Evolutionary conservation across 2,797 vertebrate genomes (phyloP), one percentile per base, ranked within the genome.

Genomic region (Chloroceryle inda): DNA sequence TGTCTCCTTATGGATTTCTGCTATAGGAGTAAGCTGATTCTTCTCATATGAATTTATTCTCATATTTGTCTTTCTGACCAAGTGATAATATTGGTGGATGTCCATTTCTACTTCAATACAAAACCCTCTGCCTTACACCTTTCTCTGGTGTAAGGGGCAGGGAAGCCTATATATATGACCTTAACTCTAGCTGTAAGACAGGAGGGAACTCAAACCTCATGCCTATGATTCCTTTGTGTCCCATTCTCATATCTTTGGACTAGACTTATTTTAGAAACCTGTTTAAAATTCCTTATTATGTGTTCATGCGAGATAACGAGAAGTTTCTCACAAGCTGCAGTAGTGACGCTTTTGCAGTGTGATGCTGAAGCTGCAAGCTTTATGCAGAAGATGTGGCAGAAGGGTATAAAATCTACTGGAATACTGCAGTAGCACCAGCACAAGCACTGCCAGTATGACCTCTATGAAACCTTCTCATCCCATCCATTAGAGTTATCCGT

Each of bases 331-430:
- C 4, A 71, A 37, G 16, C 52, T 85, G n/a, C 27, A 64, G 33
- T 27, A 24, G 24, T 58, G 79, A 21, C 1, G 1, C 4, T 63
- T 29, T 50, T 0, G 1, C 42, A 27, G 23, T 35, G 27, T 18
- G 33, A 74, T 0, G 3, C 13, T 52, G 18, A 45, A 50, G 15
- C 20, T 76, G 42, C n/a, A 58, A 64, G 24, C 8, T 47, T 84
- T 84, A 21, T 42, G 26, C 16, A 75, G 42, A 17, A 75, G 42
- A 17, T 69, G 15, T 27, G 63, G 18, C 27, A 76, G 33, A 89
- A 85, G 5, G 10, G 33, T 44, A 3, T 42, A 64, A 64, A 9
- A 20, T 40, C 27, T 80, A 18, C 24, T 63, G 15, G n/a, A 66
- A 72, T 22, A 24, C 13, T 38, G 23, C 59, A 62, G 33, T 4